phyloP scores from a whole-genome alignment of 2,113 vertebrate species.

The Emydura subglobosa region DNA sequence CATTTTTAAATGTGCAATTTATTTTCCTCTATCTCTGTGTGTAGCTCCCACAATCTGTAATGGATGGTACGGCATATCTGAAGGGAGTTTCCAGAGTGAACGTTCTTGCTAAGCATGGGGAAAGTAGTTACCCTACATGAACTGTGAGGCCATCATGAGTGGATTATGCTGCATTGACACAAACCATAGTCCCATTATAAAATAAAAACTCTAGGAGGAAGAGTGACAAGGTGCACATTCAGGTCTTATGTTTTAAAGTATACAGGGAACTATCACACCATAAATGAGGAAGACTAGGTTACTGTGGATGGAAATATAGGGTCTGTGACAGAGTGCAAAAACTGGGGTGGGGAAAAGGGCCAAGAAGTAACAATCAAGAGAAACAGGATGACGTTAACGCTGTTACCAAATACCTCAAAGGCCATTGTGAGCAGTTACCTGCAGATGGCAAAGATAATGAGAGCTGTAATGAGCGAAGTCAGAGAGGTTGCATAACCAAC shows the following conservation, averaged over 20 bases:
- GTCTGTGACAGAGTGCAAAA: neutral
- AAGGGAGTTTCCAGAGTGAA: neutral
- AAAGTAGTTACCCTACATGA: neutral
- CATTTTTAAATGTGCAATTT: neutral
- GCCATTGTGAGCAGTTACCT: constrained; percentile 55
- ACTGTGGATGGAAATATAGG: accelerated
- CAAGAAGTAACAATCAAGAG: neutral
- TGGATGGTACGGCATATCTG: neutral
- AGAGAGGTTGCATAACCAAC: constrained; percentile 80
- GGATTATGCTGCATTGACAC: neutral
- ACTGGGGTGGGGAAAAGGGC: neutral
- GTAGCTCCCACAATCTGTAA: neutral
- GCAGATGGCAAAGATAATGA: constrained; percentile 77
- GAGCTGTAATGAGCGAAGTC: constrained; percentile 74
- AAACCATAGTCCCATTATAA: neutral
- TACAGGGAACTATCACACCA: neutral
- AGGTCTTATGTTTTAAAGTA: neutral
- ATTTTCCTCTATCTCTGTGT: neutral
- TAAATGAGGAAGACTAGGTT: accelerated
- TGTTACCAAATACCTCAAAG: neutral
- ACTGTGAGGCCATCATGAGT: neutral
- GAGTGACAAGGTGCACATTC: neutral
- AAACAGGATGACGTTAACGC: neutral
- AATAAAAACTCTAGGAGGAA: neutral
- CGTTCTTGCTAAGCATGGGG: neutral